These are phyloP conservation scores for Eudyptes chrysolophus DNA, from an alignment of 2,113 vertebrate species.

Conservation along the genomic window DNA sequence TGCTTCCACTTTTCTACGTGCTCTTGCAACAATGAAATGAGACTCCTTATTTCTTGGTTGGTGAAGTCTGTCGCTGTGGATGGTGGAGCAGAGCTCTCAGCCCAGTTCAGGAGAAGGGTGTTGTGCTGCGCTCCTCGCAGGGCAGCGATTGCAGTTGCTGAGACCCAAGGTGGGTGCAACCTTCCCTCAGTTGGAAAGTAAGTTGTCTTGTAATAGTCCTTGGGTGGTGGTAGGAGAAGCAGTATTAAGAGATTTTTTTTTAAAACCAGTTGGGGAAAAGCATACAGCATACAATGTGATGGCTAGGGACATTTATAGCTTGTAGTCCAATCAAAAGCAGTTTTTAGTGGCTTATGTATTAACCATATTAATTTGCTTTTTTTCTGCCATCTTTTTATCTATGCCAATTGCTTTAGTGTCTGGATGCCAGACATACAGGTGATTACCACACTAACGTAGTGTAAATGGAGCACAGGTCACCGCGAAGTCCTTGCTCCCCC, in stretches of 20 bases:
- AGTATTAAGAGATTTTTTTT: background rate
- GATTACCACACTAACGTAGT: background rate
- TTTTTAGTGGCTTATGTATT: background rate
- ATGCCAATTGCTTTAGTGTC: background rate
- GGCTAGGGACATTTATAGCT: background rate
- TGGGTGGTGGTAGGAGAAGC: background rate
- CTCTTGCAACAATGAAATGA: background rate
- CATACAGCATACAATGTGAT: background rate
- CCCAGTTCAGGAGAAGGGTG: accelerated
- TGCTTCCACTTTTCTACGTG: background rate
- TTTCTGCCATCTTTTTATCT: background rate
- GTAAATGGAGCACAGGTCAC: background rate
- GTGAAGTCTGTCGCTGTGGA: accelerated
- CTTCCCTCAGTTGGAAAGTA: background rate
- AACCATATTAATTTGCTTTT: background rate
- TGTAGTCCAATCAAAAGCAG: background rate
- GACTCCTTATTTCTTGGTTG: background rate
- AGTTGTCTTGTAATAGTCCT: background rate
- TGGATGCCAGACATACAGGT: background rate
- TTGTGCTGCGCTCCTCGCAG: background rate
- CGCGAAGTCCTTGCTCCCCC: accelerated
- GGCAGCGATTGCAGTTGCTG: background rate
- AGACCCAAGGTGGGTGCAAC: background rate
- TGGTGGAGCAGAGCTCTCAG: background rate
- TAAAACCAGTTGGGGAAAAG: background rate